These are phyloP conservation scores for Neofelis nebulosa DNA, from an alignment of 2,113 vertebrate species.

Conservation along the genomic window DNA sequence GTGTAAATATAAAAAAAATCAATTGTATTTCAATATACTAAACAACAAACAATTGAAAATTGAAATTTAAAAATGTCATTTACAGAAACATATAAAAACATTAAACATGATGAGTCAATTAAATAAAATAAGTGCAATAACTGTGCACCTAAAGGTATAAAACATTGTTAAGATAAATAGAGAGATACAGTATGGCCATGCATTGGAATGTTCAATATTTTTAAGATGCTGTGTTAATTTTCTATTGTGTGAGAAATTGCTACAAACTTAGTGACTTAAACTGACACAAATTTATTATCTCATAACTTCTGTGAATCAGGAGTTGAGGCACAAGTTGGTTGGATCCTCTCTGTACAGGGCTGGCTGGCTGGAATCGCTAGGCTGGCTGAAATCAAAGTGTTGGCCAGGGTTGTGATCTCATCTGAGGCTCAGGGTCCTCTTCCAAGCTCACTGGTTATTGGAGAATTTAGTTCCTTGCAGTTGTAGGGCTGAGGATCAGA, in stretches of 20 bases:
- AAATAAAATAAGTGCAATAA: neutral
- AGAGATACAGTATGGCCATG: neutral
- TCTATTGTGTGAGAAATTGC: neutral
- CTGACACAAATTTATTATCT: neutral
- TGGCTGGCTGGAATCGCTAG: neutral
- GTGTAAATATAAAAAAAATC: neutral
- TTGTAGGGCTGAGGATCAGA: neutral
- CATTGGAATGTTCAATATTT: neutral
- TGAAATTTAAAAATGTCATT: neutral
- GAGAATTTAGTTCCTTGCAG: neutral
- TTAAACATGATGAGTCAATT: neutral
- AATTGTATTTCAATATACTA: slow-evolving; percentile 6
- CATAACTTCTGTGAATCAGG: neutral
- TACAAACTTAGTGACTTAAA: neutral
- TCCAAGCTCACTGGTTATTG: neutral
- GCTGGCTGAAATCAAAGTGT: neutral
- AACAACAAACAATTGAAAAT: neutral
- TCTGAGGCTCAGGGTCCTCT: neutral
- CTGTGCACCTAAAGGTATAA: neutral
- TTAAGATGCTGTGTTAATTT: neutral
- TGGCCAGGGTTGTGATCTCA: neutral
- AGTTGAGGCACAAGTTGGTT: neutral
- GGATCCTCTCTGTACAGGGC: neutral
- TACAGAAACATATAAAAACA: slow-evolving; percentile 3
- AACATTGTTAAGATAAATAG: neutral